Evolutionary conservation across 2,888 invertebrate genomes (phyloP).

Genomic region (Timandra comae): DNA sequence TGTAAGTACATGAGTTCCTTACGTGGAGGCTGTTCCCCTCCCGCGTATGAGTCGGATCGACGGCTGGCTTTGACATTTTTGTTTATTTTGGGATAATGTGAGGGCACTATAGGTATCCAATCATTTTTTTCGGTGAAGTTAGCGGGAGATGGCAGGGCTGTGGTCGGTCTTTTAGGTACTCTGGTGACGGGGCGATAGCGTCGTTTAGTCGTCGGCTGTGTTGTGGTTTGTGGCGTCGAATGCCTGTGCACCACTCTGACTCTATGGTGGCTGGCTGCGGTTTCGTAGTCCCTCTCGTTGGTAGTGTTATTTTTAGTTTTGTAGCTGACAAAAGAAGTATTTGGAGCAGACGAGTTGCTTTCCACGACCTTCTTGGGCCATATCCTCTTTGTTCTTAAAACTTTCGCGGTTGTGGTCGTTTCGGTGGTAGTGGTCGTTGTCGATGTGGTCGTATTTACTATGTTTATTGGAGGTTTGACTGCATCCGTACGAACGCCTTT

Average conservation of each 20-base stretch:
- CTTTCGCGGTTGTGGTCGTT: constrained; percentile 47
- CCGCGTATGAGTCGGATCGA: background rate
- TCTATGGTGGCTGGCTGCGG: constrained; percentile 38
- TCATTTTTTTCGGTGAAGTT: constrained; percentile 53
- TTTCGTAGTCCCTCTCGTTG: constrained; percentile 37
- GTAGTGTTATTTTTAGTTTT: constrained; percentile 31
- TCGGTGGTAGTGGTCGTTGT: constrained; percentile 36
- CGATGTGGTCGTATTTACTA: constrained; percentile 41
- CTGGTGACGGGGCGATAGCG: constrained; percentile 57
- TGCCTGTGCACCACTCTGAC: constrained; percentile 39
- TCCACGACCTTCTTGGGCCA: constrained; percentile 50
- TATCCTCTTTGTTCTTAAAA: constrained; percentile 63
- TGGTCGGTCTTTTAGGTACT: constrained; percentile 44
- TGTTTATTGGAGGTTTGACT: constrained; percentile 49
- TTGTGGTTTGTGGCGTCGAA: constrained; percentile 29
- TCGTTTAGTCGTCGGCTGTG: constrained; percentile 37
- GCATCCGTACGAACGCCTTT: constrained; percentile 56
- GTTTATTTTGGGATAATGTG: constrained; percentile 46
- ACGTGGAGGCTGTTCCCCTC: constrained; percentile 10
- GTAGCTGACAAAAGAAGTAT: constrained; percentile 14
- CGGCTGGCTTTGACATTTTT: constrained; percentile 7
- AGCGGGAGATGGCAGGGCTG: constrained; percentile 33
- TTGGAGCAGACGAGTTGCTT: constrained; percentile 10
- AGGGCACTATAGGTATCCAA: constrained; percentile 66
- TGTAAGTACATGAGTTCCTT: constrained; percentile 54